Percentiles rank a stretch among this genome's conserved stretches.
These are phyloP conservation scores for Sepioteuthis lessoniana DNA, from an alignment of 2,888 invertebrate genomes.

Conservation along the genomic window DNA sequence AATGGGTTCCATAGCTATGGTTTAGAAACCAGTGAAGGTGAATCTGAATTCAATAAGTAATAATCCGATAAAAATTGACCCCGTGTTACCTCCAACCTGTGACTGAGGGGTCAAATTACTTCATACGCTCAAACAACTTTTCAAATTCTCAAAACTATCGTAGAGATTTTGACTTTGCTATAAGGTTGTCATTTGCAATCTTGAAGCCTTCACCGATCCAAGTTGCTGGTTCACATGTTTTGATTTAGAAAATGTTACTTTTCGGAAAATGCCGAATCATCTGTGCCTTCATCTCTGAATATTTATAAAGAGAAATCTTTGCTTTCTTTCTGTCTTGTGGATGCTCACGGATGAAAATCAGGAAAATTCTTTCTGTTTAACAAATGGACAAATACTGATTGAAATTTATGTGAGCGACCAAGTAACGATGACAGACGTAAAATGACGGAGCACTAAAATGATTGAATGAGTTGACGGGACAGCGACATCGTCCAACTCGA, in stretches of 20 bases:
- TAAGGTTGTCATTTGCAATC: too few relatives aligned
- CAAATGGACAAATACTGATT: slow-evolving; percentile 33
- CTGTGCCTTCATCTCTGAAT: not conserved
- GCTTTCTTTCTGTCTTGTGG: not conserved
- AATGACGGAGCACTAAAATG: not conserved
- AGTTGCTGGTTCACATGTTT: not conserved
- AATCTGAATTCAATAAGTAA: too few relatives aligned
- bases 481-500: not conserved
- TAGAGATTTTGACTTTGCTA: too few relatives aligned
- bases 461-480: not conserved
- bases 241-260: not conserved
- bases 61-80: too few relatives aligned
- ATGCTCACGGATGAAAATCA: not conserved
- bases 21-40: too few relatives aligned
- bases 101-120: too few relatives aligned
- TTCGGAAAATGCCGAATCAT: not conserved
- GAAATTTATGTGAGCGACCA: not conserved
- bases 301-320: not conserved
- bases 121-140: too few relatives aligned
- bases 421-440: not conserved
- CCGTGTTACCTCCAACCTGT: too few relatives aligned
- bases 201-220: not conserved
- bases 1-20: too few relatives aligned
- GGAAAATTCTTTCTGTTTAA: not conserved
- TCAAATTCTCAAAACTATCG: too few relatives aligned